Base-by-base conservation (phyloP, 2,113 vertebrate genomes). In the Tachysurus fulvidraco region DNA sequence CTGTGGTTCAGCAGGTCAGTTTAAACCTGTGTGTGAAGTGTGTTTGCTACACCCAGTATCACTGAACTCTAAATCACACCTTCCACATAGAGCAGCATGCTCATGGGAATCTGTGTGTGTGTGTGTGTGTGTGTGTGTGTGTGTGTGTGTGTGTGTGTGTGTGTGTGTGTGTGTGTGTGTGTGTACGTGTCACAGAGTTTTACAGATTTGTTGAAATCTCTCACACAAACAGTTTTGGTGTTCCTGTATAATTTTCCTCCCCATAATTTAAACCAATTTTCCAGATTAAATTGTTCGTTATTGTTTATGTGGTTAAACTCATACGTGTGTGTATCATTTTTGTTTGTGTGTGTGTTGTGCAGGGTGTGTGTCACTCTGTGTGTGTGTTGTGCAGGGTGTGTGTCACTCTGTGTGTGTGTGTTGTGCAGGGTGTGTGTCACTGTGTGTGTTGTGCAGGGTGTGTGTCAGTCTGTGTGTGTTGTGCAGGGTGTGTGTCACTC, bases 241-340 rank as follows among this genome's bases (percentile, higher is more conserved):
- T 83, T 59, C 25, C 62, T 69, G 81, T 69, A 21, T 67, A 36
- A 54, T 83, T 83, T 83, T 50, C n/a, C 64, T 36, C 46, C 62
- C 46, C 1, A 2, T 69, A 19, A 83, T 83, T 83, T 83, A 14
- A 69, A n/a, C 50, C 30, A 69, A 54, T 69, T 83, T 28, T 83
- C 62, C 64, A 23, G 41, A 30, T 16, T 67, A 83, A 69, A 82
- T 7, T 2, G 14, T 52, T 52, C 23, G 11, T 10, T 60, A 19
- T 11, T 67, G 46, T 30, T 69, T 67, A 30, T 67, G 14, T 30
- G 62, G 28, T 28, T 5, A 21, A 46, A 54, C 46, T 50, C 46
- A 21, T 69, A 50, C 16, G 21, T 44, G 64, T 25, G 16, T 30
- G 67, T 59, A 10, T 52, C 74, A 77, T 25, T n/a, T n/a, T n/a